Evolutionary conservation across 2,888 invertebrate genomes (phyloP), one percentile per base, ranked within the genome.

Genomic region (Hyposoter didymator): DNA sequence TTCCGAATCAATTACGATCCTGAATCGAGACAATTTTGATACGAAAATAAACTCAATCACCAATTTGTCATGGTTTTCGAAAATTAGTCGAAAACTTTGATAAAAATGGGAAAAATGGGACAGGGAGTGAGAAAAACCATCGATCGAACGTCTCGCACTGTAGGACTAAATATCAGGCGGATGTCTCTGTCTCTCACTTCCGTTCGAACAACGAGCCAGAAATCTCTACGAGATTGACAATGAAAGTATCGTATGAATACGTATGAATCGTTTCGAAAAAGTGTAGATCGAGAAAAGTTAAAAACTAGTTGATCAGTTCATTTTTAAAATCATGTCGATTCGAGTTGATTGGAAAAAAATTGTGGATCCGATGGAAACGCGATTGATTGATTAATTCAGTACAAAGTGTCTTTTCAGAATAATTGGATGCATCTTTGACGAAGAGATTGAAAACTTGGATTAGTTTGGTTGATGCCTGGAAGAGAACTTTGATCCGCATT

Each of bases 131-230:
- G 35, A 35, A 35, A 35, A 35, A 3, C 35, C 35, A 35, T 35
- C 6, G 35, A 35, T 35, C 35, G 35, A 6, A 35, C 2, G 35
- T 35, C 35, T 35, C 35, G 35, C 35, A 35, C 35, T 35, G 35
- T 6, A 6, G 35, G 35, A 35, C 35, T 0, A 35, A 4, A 35
- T n/a, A n/a, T 35, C 35, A 35, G 0, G 4, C 35, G 35, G 35
- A 35, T 6, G 35, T 35, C 28, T 28, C 2, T 28, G 28, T 28
- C 28, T 72, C 67, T 67, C 72, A 83, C 69, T 80, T 81, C 84
- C 84, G 70, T 67, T 67, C 28, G 55, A 45, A 52, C 47, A 74
- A 72, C 66, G 22, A 69, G 47, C 84, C 70, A 82, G 84, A 84
- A 78, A 62, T 79, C 66, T 67, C 82, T 45, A 80, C 78, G 45